phyloP scores from a whole-genome alignment of 2,113 vertebrate genomes.

The Aleadryas rufinucha region DNA sequence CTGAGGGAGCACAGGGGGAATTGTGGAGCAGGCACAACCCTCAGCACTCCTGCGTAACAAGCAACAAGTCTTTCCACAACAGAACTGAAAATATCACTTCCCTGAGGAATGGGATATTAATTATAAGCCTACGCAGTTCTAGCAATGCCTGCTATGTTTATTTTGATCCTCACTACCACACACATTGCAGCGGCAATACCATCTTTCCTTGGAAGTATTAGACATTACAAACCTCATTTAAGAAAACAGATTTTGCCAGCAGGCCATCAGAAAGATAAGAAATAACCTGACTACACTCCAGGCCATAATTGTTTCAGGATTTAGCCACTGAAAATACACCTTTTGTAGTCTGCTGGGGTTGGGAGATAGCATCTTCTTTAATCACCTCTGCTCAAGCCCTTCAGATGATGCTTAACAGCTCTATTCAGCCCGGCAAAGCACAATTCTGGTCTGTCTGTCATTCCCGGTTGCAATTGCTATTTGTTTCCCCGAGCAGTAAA shows the following conservation, averaged over 20 bases:
- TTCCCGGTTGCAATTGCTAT: neutral
- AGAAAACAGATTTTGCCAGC: slow-evolving; percentile 3
- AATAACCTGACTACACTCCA: neutral
- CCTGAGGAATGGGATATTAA: neutral
- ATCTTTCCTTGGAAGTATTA: neutral
- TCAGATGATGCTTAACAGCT: slow-evolving; percentile 29
- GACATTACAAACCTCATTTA: neutral
- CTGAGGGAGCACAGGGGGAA: neutral
- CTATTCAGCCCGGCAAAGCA: neutral
- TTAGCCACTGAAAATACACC: neutral
- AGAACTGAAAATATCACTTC: neutral
- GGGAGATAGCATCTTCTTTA: slow-evolving; percentile 40
- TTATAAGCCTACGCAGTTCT: neutral
- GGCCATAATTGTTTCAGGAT: slow-evolving; percentile 35
- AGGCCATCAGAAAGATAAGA: neutral
- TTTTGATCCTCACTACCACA: slow-evolving; percentile 9
- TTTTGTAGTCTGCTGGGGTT: neutral
- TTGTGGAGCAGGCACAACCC: neutral
- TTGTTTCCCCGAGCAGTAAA: neutral
- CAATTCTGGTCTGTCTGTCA: slow-evolving; percentile 26
- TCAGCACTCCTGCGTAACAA: neutral
- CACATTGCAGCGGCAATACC: neutral
- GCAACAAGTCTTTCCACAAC: neutral
- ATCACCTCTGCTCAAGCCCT: slow-evolving; percentile 33
- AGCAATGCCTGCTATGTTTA: slow-evolving; percentile 31